Conservation (phyloP, 2,797 vertebrate genomes). For the Pitangus sulphuratus region DNA sequence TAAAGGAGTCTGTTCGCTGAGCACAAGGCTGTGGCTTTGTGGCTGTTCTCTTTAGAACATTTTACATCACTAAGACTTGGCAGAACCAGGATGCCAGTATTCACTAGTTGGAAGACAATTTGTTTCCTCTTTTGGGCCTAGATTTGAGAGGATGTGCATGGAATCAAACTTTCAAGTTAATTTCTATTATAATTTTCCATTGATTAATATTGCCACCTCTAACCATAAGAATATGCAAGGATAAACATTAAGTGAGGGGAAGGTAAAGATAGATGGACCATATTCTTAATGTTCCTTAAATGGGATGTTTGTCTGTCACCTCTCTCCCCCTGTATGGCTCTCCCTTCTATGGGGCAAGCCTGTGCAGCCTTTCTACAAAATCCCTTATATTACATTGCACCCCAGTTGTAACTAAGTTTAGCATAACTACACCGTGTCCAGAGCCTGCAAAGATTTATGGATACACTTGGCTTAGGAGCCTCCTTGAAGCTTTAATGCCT, state of each 20-base stretch:
- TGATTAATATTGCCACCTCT: not conserved
- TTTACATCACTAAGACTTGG: not conserved
- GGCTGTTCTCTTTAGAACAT: not conserved
- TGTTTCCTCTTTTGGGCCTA: not conserved
- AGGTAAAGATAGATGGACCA: not conserved
- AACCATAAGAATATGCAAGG: accelerated
- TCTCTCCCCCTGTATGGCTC: not conserved
- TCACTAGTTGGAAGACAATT: not conserved
- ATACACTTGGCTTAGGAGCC: not conserved
- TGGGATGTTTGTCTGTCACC: not conserved
- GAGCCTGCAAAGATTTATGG: not conserved
- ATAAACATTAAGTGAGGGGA: not conserved
- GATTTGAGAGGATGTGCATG: not conserved
- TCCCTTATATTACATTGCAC: not conserved
- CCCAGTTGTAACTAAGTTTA: not conserved
- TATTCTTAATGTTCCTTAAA: not conserved
- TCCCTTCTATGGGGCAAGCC: not conserved
- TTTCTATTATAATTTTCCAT: not conserved
- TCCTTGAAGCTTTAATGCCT: not conserved
- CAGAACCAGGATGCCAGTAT: not conserved
- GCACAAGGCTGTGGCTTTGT: not conserved
- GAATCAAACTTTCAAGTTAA: not conserved
- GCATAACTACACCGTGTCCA: not conserved
- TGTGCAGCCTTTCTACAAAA: not conserved
- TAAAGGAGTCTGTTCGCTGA: not conserved